phyloP scores from a whole-genome alignment of 2,797 vertebrate genomes.

The Petrocephalus schoutedeni region DNA sequence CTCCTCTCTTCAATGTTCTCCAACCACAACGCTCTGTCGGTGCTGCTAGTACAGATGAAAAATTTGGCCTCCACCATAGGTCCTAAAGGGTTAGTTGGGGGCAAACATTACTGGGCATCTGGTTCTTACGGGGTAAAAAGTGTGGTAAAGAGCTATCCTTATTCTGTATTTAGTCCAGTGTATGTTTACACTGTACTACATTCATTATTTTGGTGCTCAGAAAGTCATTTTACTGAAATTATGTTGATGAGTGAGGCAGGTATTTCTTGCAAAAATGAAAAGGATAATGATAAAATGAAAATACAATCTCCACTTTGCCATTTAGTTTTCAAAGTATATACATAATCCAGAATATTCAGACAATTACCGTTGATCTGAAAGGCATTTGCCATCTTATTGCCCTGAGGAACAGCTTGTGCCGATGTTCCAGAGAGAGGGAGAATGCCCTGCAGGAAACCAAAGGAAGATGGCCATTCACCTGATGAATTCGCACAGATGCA shows the following conservation, averaged over 20 bases:
- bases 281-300: background rate
- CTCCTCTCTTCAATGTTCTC: slow-evolving; percentile 60
- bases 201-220: background rate
- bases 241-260: background rate
- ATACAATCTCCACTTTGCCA: too few species aligned
- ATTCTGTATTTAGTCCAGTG: background rate
- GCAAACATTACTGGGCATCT: background rate
- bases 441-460: slow-evolving; percentile 57
- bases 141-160: background rate
- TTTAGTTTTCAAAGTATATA: background rate
- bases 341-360: background rate
- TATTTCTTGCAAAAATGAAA: background rate
- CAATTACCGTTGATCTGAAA: slow-evolving; percentile 73
- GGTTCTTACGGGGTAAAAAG: background rate
- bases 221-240: background rate
- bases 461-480: background rate
- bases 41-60: slow-evolving; percentile 57
- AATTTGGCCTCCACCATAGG: slow-evolving; percentile 68
- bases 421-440: slow-evolving; percentile 72
- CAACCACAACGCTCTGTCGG: slow-evolving; percentile 61
- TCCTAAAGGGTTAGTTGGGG: slow-evolving; percentile 46
- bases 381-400: slow-evolving; percentile 42
- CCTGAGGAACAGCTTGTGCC: slow-evolving; percentile 45
- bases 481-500: background rate
- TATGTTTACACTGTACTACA: background rate